Percentiles rank a stretch among this genome's conserved stretches.
These are phyloP conservation scores for Neofelis nebulosa DNA, from an alignment of 2,113 vertebrate genomes.

Conservation along the genomic window DNA sequence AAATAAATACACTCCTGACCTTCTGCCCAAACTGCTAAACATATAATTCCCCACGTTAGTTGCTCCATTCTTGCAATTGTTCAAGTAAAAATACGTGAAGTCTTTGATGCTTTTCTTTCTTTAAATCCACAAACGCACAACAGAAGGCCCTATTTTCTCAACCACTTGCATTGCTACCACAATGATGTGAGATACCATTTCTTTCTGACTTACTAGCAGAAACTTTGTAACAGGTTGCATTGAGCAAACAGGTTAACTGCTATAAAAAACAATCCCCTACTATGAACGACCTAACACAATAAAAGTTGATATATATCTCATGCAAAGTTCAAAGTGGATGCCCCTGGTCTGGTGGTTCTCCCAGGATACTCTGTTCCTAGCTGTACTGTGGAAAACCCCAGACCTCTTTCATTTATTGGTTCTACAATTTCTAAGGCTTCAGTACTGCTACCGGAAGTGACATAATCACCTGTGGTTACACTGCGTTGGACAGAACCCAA, in stretches of 20 bases:
- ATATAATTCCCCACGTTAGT: neutral
- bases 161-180: neutral
- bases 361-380: neutral
- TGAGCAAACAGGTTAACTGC: neutral
- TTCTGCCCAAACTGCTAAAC: neutral
- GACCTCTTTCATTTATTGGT: neutral
- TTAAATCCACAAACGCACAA: neutral
- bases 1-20: neutral
- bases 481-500: neutral
- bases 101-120: neutral
- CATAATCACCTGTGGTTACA: neutral
- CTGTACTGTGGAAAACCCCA: neutral
- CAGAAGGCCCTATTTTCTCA: neutral
- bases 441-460: neutral
- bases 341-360: neutral
- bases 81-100: neutral
- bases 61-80: neutral
- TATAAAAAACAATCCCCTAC: neutral
- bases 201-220: neutral
- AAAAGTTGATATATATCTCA: neutral
- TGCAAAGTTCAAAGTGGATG: neutral
- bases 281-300: neutral
- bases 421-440: neutral
- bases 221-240: neutral
- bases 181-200: neutral